A percentile compares a stretch with the other conserved stretches of the same genome.
These are phyloP conservation scores for Tympanoctomys barrerae DNA, from an alignment of 2,797 vertebrate genomes.

Conservation along the genomic window DNA sequence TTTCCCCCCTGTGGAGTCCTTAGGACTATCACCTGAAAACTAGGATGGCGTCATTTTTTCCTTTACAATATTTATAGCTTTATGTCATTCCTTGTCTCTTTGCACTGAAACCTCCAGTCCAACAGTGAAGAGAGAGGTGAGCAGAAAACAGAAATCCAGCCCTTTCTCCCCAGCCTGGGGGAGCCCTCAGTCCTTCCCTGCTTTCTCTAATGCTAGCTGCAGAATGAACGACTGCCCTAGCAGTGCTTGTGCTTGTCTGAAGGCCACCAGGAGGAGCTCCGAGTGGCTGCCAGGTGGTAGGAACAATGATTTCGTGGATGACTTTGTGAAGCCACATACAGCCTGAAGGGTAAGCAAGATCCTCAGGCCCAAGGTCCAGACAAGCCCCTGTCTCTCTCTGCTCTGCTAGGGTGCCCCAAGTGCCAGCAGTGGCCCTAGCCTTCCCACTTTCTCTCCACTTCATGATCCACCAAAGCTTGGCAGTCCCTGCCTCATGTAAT, in stretches of 20 bases:
- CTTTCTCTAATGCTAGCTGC: not conserved
- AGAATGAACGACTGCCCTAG: constrained; percentile 64
- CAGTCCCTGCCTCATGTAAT: not conserved
- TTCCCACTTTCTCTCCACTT: not conserved
- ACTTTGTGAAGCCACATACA: not conserved
- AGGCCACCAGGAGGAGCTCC: constrained; percentile 38
- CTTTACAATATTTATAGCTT: not conserved
- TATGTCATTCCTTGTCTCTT: not conserved
- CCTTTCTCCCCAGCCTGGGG: not conserved
- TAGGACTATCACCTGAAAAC: not conserved
- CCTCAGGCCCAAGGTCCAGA: not conserved
- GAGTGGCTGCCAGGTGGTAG: constrained; percentile 67
- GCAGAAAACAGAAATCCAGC: not conserved
- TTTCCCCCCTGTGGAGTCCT: not conserved
- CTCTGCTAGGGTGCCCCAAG: not conserved
- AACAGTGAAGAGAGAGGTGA: not conserved
- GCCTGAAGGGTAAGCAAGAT: not conserved
- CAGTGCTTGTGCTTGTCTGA: constrained; percentile 69
- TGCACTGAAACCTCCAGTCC: not conserved
- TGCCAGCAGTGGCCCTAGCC: not conserved
- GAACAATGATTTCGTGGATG: constrained; percentile 37
- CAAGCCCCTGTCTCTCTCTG: not conserved
- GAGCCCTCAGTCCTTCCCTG: not conserved
- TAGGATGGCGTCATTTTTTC: too few species aligned
- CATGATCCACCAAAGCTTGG: not conserved